A percentile compares a stretch with the other conserved stretches of the same genome.
Evolutionary conservation across 2,888 invertebrate species (phyloP).

Genomic region (Mesorhabditis belari): DNA sequence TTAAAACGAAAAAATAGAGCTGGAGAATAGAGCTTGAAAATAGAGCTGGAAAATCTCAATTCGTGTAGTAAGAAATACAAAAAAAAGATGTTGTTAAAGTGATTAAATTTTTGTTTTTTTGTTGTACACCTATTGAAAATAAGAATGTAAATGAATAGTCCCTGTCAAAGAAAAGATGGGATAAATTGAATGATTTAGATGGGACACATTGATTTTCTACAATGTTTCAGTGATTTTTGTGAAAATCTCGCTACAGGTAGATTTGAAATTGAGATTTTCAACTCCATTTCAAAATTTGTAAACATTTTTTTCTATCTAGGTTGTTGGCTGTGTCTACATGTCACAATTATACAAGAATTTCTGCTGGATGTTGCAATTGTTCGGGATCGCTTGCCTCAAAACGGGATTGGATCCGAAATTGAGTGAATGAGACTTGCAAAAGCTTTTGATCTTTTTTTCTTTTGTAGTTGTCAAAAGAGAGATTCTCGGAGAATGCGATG

Average conservation of each 20-base stretch:
- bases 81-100: no score
- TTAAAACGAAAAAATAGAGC: no score
- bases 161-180: no score
- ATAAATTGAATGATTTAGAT: no score
- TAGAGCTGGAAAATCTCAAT: no score
- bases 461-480: slow-evolving; percentile 23
- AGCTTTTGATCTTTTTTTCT: slow-evolving; percentile 7
- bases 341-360: slow-evolving; percentile 59
- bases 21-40: no score
- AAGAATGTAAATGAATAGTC: no score
- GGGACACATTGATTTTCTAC: slow-evolving; percentile 81
- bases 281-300: no score
- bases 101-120: no score
- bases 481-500: slow-evolving; percentile 60
- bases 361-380: slow-evolving; percentile 71
- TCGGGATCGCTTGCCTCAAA: slow-evolving; percentile 78
- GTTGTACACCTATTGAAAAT: no score
- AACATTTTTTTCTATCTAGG: slow-evolving; percentile 47
- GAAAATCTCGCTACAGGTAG: slow-evolving; percentile 68
- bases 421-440: neutral
- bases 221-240: slow-evolving; percentile 79
- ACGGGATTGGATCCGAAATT: slow-evolving; percentile 4
- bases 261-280: no score
- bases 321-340: slow-evolving; percentile 79
- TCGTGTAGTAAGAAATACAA: no score